These are phyloP conservation scores for Lophochroa leadbeateri DNA, from an alignment of 2,113 vertebrate species.

Conservation along the genomic window DNA sequence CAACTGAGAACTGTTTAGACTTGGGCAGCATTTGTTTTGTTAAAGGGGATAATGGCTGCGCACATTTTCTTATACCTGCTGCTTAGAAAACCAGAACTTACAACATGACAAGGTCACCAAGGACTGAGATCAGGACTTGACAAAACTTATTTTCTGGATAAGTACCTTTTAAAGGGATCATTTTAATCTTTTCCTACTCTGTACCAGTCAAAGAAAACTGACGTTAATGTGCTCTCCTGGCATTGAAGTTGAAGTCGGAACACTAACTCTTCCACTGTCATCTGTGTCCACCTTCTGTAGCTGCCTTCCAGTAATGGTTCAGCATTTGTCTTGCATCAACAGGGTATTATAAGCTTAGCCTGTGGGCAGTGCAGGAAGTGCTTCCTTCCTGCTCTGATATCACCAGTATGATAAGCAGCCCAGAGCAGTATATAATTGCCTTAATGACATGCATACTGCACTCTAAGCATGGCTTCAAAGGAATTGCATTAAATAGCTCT, in stretches of 20 bases:
- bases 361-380: background rate
- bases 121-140: background rate
- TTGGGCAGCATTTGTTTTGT: background rate
- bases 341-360: background rate
- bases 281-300: background rate
- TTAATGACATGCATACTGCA: background rate
- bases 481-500: background rate
- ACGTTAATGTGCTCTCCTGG: fast-evolving
- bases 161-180: background rate
- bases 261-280: background rate
- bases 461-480: background rate
- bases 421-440: background rate
- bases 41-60: background rate
- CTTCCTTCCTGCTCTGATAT: background rate
- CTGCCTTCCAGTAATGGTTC: conserved; percentile 6
- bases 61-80: background rate
- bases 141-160: background rate
- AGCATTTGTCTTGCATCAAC: background rate
- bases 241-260: background rate
- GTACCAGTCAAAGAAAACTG: background rate
- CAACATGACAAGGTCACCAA: background rate
- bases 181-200: background rate
- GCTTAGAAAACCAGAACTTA: background rate
- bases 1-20: background rate
- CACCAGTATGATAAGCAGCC: background rate